Evolutionary conservation across 2,113 vertebrate species (phyloP).

Genomic region (human (Homo sapiens)): DNA sequence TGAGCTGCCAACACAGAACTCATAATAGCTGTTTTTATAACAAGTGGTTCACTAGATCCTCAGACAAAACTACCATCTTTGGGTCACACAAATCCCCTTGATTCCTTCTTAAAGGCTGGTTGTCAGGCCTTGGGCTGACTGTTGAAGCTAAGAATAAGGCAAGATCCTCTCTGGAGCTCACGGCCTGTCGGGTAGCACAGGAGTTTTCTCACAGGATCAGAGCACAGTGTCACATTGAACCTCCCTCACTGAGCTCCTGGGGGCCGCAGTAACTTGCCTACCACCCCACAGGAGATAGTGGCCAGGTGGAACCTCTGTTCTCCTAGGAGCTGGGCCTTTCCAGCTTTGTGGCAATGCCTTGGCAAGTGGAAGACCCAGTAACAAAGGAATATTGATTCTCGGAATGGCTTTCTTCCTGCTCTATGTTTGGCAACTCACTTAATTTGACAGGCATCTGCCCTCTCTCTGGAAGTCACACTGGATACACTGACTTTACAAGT

Average conservation of each 20-base stretch:
- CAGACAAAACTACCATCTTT: neutral
- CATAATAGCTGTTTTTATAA: conserved; percentile 19
- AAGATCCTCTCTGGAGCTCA: neutral
- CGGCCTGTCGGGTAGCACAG: neutral
- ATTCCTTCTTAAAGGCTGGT: neutral
- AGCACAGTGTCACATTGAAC: neutral
- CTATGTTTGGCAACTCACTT: neutral
- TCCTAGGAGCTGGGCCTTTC: neutral
- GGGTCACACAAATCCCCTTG: conserved; percentile 16
- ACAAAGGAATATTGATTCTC: neutral
- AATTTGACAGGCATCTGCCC: neutral
- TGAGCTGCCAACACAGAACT: neutral
- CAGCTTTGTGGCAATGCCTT: neutral
- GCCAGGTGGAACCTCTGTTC: neutral
- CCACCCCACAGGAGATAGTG: neutral
- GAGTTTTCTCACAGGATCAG: neutral
- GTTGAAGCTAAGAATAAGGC: neutral
- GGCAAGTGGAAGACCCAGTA: neutral
- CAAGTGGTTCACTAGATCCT: neutral
- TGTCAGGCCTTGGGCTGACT: neutral
- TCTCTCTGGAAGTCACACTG: neutral
- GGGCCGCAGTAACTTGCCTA: neutral
- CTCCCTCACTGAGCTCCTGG: neutral
- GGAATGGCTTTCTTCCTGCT: neutral
- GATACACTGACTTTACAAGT: neutral